Evolutionary conservation across 2,113 vertebrate genomes (phyloP).

Genomic region (Ctenodactylus gundi): DNA sequence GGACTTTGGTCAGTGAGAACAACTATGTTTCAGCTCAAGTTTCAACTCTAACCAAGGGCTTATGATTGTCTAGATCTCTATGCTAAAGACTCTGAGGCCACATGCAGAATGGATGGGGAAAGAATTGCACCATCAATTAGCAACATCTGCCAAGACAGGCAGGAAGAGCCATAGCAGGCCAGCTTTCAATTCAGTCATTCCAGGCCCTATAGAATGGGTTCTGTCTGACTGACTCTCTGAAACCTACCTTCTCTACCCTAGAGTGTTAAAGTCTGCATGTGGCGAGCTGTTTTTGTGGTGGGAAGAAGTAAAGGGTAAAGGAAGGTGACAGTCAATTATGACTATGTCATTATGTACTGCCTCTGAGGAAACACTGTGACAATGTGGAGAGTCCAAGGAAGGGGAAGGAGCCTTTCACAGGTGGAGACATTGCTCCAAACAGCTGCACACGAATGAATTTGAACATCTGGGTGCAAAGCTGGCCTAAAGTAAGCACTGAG

Average conservation of each 20-base stretch:
- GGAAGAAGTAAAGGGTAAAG: neutral
- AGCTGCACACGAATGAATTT: neutral
- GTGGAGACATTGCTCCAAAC: neutral
- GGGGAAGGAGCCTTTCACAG: neutral
- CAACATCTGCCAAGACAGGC: neutral
- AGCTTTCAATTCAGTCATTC: neutral
- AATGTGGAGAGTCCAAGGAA: neutral
- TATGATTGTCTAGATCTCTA: neutral
- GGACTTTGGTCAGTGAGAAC: neutral
- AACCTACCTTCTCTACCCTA: neutral
- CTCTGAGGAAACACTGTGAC: neutral
- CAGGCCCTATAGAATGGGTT: neutral
- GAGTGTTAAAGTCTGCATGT: neutral
- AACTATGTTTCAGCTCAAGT: neutral
- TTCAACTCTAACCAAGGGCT: neutral
- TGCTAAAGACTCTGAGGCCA: neutral
- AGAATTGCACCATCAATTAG: neutral
- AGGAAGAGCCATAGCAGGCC: fast-evolving
- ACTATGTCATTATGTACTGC: neutral
- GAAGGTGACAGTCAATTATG: neutral
- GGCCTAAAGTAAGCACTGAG: neutral
- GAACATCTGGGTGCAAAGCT: constrained; percentile 22
- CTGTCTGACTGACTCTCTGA: neutral
- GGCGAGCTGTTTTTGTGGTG: neutral
- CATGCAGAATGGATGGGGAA: neutral